Evolutionary conservation across 2,888 invertebrate species (phyloP).

Genomic region (Cataglyphis rosenhaueri): DNA sequence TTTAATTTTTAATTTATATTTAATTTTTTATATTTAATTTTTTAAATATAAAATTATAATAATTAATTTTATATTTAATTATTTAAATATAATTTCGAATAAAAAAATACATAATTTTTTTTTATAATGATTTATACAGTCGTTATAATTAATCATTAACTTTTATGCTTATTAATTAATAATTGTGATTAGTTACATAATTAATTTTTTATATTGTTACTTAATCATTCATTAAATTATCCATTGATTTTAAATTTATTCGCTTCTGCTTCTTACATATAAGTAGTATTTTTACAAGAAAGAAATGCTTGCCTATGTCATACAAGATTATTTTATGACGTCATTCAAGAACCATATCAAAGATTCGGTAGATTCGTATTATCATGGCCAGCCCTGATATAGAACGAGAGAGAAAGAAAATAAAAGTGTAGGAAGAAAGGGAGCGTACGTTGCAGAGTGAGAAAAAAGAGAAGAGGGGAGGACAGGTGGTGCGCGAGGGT

Average conservation of each 20-base stretch:
- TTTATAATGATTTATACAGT: not conserved
- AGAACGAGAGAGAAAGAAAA: not conserved
- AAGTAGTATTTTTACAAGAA: not conserved
- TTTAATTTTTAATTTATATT: too few species aligned
- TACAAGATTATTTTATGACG: not conserved
- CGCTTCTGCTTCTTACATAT: not conserved
- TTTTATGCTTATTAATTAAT: too few species aligned
- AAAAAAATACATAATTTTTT: not conserved
- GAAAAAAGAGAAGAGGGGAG: not conserved
- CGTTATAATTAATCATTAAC: too few species aligned
- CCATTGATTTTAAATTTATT: not conserved
- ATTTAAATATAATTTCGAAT: not conserved
- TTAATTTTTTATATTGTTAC: too few species aligned
- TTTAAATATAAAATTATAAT: too few species aligned
- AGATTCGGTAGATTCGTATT: not conserved
- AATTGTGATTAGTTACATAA: too few species aligned
- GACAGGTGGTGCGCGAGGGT: not conserved
- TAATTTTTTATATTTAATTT: too few species aligned
- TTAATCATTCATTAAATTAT: too few species aligned
- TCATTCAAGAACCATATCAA: not conserved
- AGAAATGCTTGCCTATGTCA: not conserved
- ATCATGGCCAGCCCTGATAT: slow-evolving; percentile 7
- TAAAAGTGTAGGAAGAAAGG: not conserved
- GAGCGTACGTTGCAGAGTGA: not conserved
- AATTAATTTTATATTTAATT: too few species aligned